A percentile compares a stretch with the other conserved stretches of the same genome.
These are phyloP conservation scores for Drosophila austrosaltans DNA, from an alignment of 2,888 invertebrate genomes.

Conservation along the genomic window DNA sequence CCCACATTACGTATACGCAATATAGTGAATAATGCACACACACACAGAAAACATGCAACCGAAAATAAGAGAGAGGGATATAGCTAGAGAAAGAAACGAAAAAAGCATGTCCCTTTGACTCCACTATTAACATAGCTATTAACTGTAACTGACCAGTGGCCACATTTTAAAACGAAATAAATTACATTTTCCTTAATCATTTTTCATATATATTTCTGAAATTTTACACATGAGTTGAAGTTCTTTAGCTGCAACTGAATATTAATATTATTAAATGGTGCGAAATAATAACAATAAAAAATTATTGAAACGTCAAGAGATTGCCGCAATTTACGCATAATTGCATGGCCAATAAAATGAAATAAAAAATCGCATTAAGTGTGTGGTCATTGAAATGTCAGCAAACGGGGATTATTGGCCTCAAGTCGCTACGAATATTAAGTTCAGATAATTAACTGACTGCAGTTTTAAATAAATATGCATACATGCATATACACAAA, in stretches of 20 bases:
- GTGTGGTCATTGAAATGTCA: slow-evolving; percentile 51
- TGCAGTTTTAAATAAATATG: slow-evolving; percentile 4
- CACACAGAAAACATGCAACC: slow-evolving; percentile 16
- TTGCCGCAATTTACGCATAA: slow-evolving; percentile 53
- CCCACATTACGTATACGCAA: slow-evolving; percentile 42
- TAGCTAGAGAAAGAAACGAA: neutral
- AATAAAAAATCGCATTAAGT: slow-evolving; percentile 26
- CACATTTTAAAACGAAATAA: slow-evolving; percentile 36
- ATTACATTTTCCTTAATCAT: slow-evolving; percentile 27
- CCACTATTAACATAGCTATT: slow-evolving; percentile 4
- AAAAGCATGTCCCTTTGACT: slow-evolving; percentile 2
- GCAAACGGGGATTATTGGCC: slow-evolving; percentile 55
- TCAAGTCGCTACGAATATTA: slow-evolving; percentile 35
- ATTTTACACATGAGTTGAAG: slow-evolving; percentile 18
- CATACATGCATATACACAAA: neutral
- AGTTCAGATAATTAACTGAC: slow-evolving; percentile 1
- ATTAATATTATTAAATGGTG: slow-evolving; percentile 46
- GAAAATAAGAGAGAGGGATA: slow-evolving; percentile 27
- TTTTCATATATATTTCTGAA: neutral
- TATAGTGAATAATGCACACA: slow-evolving; percentile 19
- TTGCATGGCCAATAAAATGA: slow-evolving; percentile 64
- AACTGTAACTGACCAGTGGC: slow-evolving; percentile 5
- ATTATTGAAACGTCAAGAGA: slow-evolving; percentile 58
- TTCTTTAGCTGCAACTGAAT: slow-evolving; percentile 4
- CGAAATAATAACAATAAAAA: slow-evolving; percentile 62